These are phyloP conservation scores for Dendrocincla tyrannina DNA, from an alignment of 2,797 vertebrate species.

Conservation along the genomic window DNA sequence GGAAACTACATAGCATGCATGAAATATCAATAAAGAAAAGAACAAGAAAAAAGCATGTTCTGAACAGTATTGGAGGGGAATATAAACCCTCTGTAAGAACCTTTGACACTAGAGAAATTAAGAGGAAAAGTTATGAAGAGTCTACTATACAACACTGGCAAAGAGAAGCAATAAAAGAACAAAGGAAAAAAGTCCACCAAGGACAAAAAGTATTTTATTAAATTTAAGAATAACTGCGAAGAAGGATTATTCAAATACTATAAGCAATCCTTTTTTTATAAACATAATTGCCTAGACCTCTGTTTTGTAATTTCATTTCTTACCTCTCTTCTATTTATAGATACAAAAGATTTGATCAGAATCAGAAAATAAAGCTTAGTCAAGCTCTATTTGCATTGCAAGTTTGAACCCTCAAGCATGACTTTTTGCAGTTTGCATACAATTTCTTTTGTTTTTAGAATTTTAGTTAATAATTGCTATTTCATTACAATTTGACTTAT, in stretches of 20 bases:
- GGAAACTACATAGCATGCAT: background rate
- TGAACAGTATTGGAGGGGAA: background rate
- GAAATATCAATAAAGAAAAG: background rate
- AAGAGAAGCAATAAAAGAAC: background rate
- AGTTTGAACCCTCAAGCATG: background rate
- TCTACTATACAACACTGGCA: background rate
- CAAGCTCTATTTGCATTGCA: background rate
- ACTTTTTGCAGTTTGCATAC: background rate
- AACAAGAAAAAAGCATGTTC: background rate
- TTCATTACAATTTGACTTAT: background rate
- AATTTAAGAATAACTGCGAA: background rate
- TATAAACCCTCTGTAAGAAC: background rate
- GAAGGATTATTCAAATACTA: background rate
- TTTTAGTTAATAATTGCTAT: background rate
- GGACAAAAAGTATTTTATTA: conserved; percentile 14
- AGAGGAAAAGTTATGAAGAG: background rate
- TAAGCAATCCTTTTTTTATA: conserved; percentile 3
- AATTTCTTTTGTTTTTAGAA: background rate
- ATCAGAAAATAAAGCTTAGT: background rate
- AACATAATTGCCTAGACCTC: background rate
- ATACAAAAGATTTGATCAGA: background rate
- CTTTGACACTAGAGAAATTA: background rate
- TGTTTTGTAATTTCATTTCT: background rate
- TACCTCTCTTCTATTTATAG: background rate
- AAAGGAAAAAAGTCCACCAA: background rate